These are phyloP conservation scores for Gonatopus flavifemur DNA, from an alignment of 1,140 invertebrate genomes.

Conservation along the genomic window DNA sequence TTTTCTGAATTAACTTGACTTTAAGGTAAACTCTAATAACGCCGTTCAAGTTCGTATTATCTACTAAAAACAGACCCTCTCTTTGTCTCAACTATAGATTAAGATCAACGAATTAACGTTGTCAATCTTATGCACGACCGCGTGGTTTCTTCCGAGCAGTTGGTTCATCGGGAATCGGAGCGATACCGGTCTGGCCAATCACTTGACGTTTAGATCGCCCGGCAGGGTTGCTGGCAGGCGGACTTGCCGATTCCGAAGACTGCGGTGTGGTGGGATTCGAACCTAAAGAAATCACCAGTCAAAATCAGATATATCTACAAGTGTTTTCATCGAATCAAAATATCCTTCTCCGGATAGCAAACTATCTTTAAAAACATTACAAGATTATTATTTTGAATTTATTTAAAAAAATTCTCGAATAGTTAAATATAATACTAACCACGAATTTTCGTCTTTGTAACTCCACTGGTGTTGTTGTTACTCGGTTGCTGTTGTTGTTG, in stretches of 20 bases:
- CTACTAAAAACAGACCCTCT: conserved; percentile 47
- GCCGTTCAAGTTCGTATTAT: conserved; percentile 46
- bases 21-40: conserved; percentile 14
- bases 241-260: no score
- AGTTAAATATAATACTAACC: conserved; percentile 20
- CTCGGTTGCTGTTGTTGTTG: conserved; percentile 31
- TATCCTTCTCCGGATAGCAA: neutral
- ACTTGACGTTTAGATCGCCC: conserved; percentile 46
- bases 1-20: conserved; percentile 8
- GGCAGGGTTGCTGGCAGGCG: conserved; percentile 30
- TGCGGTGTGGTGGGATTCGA: conserved; percentile 27
- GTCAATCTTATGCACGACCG: conserved; percentile 45
- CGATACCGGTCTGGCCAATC: conserved; percentile 23
- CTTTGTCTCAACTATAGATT: conserved; percentile 32
- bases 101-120: conserved; percentile 26
- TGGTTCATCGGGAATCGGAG: conserved; percentile 34
- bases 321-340: neutral
- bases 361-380: neutral
- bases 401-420: neutral
- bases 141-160: conserved; percentile 47
- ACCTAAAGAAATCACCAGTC: conserved; percentile 22
- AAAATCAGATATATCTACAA: no score
- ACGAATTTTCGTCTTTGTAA: conserved; percentile 32
- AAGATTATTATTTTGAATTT: no score
- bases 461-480: conserved; percentile 26